Evolutionary conservation across 1,140 invertebrate species (phyloP).

Genomic region (Halyomorpha halys): DNA sequence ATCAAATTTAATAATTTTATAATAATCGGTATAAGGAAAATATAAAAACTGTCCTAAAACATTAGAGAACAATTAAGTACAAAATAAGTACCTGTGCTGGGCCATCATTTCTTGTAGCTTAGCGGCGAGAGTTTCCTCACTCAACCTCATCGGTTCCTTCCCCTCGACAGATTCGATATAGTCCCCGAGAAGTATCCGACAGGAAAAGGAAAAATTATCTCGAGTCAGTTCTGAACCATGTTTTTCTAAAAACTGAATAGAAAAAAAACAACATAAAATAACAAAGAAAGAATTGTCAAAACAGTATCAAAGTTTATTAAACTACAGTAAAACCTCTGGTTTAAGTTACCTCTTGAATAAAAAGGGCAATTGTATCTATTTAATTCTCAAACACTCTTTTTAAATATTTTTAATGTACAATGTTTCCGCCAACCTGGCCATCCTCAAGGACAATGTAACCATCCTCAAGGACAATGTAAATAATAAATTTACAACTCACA

Average conservation of each 20-base stretch:
- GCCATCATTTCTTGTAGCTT: slow-evolving; percentile 26
- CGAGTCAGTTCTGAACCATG: slow-evolving; percentile 64
- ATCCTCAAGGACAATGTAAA: no score
- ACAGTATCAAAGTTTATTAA: not conserved
- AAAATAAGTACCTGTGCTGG: slow-evolving; percentile 42
- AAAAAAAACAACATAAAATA: slow-evolving; percentile 24
- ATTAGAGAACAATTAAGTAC: no score
- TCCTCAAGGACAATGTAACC: no score
- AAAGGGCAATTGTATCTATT: no score
- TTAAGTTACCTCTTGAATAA: no score
- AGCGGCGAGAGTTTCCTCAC: slow-evolving; percentile 23
- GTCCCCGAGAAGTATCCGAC: slow-evolving; percentile 76
- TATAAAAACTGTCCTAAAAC: no score
- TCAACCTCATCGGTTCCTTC: slow-evolving; percentile 32
- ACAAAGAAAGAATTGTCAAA: not conserved
- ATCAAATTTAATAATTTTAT: no score
- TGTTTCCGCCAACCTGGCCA: no score
- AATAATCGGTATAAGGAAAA: no score
- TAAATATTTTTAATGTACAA: no score
- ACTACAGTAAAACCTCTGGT: not conserved
- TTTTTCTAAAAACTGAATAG: slow-evolving; percentile 61
- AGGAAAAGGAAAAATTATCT: slow-evolving; percentile 87
- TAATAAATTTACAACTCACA: no score
- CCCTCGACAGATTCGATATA: slow-evolving; percentile 55
- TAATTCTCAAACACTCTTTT: no score